Percentiles rank a stretch among this genome's conserved stretches.
Evolutionary conservation across 2,797 vertebrate species (phyloP).

Genomic region (Protonibea diacanthus): DNA sequence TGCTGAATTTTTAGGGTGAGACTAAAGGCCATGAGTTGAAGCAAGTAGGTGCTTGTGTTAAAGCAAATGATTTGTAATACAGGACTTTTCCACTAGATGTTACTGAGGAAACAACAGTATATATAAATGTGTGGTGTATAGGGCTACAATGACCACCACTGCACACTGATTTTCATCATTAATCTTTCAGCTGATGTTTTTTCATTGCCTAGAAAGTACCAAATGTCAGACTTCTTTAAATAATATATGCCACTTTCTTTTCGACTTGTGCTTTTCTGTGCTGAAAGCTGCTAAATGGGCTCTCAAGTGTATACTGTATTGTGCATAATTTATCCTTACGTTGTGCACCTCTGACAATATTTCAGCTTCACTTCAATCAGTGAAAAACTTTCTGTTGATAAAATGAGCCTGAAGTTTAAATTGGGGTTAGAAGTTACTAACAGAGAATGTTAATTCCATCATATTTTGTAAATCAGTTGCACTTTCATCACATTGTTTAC

Average conservation of each 20-base stretch:
- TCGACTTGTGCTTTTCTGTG: not conserved
- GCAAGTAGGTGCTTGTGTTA: not conserved
- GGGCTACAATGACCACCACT: not conserved
- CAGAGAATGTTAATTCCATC: not conserved
- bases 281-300: not conserved
- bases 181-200: constrained; percentile 1
- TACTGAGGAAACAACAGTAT: not conserved
- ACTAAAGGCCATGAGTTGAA: not conserved
- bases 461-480: not conserved
- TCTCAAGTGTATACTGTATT: not conserved
- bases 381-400: not conserved
- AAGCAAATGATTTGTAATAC: not conserved
- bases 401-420: not conserved
- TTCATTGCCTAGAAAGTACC: not conserved
- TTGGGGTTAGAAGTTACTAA: not conserved
- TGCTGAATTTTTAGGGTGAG: not conserved
- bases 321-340: not conserved
- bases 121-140: not conserved
- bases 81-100: not conserved
- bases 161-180: not conserved
- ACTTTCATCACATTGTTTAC: not conserved
- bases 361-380: not conserved
- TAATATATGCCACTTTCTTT: constrained; percentile 3
- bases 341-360: not conserved
- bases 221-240: constrained; percentile 1